These are phyloP conservation scores for Latrodectus elegans DNA, from an alignment of 2,888 invertebrate genomes.

Conservation along the genomic window DNA sequence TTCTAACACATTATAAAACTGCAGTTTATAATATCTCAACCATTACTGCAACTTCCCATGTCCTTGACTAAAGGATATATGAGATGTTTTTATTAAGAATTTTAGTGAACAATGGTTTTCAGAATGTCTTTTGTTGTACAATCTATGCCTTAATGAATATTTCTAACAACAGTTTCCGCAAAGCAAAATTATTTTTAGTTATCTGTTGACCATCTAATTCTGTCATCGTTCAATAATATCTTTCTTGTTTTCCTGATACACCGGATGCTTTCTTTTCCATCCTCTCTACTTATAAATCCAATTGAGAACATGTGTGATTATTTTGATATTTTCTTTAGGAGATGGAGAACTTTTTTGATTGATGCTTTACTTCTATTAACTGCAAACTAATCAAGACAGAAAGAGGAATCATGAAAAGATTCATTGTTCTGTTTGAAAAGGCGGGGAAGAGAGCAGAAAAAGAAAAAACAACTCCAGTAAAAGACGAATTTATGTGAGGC, in stretches of 20 bases:
- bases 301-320: slow-evolving; percentile 9
- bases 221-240: slow-evolving; percentile 21
- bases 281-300: slow-evolving; percentile 13
- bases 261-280: slow-evolving; percentile 20
- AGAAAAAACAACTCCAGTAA: slow-evolving; percentile 19
- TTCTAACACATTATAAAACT: too few species aligned
- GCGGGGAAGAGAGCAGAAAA: background rate
- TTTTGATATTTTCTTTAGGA: slow-evolving; percentile 58
- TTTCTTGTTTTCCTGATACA: slow-evolving; percentile 1
- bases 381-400: slow-evolving; percentile 32
- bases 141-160: background rate
- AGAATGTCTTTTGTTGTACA: background rate
- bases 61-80: too few species aligned
- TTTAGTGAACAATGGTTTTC: background rate
- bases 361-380: slow-evolving; percentile 36
- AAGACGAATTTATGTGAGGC: background rate
- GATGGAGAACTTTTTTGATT: slow-evolving; percentile 41
- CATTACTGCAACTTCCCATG: too few species aligned
- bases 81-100: background rate
- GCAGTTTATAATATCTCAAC: too few species aligned
- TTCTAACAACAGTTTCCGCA: background rate
- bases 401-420: slow-evolving; percentile 33
- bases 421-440: slow-evolving; percentile 23
- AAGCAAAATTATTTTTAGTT: background rate
- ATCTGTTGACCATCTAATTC: slow-evolving; percentile 7